phyloP scores from a whole-genome alignment of 2,888 invertebrate species.

The Gymnoscelis rufifasciata region DNA sequence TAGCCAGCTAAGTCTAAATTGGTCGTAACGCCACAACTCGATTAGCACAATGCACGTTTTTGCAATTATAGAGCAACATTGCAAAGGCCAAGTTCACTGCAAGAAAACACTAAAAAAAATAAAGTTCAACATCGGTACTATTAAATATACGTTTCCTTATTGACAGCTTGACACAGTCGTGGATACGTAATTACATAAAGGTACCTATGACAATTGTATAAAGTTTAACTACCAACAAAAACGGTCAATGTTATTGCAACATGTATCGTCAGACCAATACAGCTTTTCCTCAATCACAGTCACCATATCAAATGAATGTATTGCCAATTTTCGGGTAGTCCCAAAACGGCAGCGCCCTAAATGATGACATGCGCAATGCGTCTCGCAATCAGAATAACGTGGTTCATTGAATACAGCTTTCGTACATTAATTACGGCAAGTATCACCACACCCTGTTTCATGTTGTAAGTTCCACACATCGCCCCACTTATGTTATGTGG shows the following conservation, averaged over 20 bases:
- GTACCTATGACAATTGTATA: neutral
- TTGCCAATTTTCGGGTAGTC: constrained; percentile 9
- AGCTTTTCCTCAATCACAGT: constrained; percentile 1
- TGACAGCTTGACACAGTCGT: neutral
- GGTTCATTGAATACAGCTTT: constrained; percentile 27
- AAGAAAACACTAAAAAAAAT: constrained; percentile 1
- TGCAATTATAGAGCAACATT: constrained; percentile 19
- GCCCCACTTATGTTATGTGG: constrained; percentile 15
- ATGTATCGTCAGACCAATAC: neutral
- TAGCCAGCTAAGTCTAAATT: constrained; percentile 15
- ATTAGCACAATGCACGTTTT: constrained; percentile 19
- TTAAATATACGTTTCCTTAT: constrained; percentile 15
- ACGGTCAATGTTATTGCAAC: neutral
- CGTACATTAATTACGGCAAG: constrained; percentile 29
- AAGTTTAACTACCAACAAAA: neutral
- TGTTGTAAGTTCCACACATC: constrained; percentile 23
- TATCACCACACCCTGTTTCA: constrained; percentile 25
- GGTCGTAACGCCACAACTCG: constrained; percentile 8
- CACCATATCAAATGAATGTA: constrained; percentile 6
- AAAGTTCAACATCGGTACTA: constrained; percentile 18
- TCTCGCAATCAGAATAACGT: constrained; percentile 25
- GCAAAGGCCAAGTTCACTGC: constrained; percentile 25
- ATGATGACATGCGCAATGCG: constrained; percentile 17
- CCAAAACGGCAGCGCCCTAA: constrained; percentile 5
- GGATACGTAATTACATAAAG: neutral